Percentiles rank a stretch among this genome's conserved stretches.
Evolutionary conservation across 2,888 invertebrate genomes (phyloP).

Genomic region (Oscheius sp.): DNA sequence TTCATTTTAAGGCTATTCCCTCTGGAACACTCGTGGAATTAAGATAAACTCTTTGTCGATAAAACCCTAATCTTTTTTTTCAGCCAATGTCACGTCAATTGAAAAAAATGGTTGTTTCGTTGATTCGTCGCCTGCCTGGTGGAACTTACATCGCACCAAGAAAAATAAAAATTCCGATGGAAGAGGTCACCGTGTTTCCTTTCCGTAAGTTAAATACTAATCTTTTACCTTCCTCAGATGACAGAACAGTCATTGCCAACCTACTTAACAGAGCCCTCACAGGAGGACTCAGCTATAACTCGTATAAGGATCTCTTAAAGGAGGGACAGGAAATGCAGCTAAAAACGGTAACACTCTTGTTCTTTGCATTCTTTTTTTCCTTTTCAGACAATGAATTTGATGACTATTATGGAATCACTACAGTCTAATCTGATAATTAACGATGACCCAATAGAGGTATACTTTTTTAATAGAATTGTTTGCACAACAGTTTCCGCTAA

Average conservation of each 20-base stretch:
- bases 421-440: neutral
- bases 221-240: neutral
- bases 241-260: neutral
- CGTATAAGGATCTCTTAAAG: neutral
- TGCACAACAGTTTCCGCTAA: neutral
- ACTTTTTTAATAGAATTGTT: neutral
- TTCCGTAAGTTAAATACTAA: neutral
- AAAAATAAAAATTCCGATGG: too few species aligned
- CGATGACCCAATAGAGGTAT: slow-evolving; percentile 1
- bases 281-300: slow-evolving; percentile 7
- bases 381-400: slow-evolving; percentile 4
- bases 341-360: slow-evolving; percentile 9
- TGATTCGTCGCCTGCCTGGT: neutral
- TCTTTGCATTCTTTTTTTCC: too few species aligned
- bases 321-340: slow-evolving; percentile 19
- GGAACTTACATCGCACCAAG: too few species aligned
- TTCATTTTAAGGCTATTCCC: too few species aligned
- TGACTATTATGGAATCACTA: slow-evolving; percentile 11
- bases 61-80: neutral
- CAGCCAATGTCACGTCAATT: neutral
- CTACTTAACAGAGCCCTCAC: neutral
- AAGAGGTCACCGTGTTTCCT: neutral
- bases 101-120: neutral
- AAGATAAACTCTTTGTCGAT: too few species aligned
- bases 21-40: too few species aligned